Evolutionary conservation across 2,888 invertebrate species (phyloP), one percentile per base, ranked within the genome.

Genomic region (Macroteleia sp.): DNA sequence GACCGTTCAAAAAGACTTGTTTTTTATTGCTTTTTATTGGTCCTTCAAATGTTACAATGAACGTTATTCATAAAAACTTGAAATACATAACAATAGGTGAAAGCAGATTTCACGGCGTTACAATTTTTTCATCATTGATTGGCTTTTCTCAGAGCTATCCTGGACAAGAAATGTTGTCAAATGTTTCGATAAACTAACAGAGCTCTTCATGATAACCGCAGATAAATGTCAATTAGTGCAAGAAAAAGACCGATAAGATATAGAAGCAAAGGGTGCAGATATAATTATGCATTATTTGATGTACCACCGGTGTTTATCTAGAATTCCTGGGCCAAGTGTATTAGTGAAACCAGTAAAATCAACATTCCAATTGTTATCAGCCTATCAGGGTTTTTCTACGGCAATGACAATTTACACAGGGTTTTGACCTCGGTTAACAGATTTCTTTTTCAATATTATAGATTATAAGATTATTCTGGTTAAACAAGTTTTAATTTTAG

Each of bases 341-440:
- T 67, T 67, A 48, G 48, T 14, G 28, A 44, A 20, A 9, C 42
- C 30, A 42, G 25, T 30, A 57, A 57, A 19, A 22, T 36, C 20
- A 42, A 20, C 42, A 52, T 69, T 70, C 36, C 61, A 61, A 32
- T 54, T 52, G 59, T 52, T 70, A 70, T 70, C 69, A 10, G 17
- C 16, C n/a, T 59, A 42, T 59, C 59, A 22, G 8, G 32, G 19
- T 59, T 59, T 59, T 59, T 32, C 32, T 8, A 39, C 14, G 22
- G 16, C 25, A 16, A 46, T 22, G 50, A 41, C 59, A 25, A 44
- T 61, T 42, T 67, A 67, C 28, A 59, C 44, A 30, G 28, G 28
- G 8, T 44, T 70, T 52, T 30, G 14, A 22, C 48, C 28, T 36
- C 36, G 10, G 3, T 52, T 42, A 30, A 52, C 52, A 44, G 42